A percentile compares a stretch with the other conserved stretches of the same genome.
Evolutionary conservation across 2,113 vertebrate genomes (phyloP).

Genomic region (Cephalopholis sonnerati): DNA sequence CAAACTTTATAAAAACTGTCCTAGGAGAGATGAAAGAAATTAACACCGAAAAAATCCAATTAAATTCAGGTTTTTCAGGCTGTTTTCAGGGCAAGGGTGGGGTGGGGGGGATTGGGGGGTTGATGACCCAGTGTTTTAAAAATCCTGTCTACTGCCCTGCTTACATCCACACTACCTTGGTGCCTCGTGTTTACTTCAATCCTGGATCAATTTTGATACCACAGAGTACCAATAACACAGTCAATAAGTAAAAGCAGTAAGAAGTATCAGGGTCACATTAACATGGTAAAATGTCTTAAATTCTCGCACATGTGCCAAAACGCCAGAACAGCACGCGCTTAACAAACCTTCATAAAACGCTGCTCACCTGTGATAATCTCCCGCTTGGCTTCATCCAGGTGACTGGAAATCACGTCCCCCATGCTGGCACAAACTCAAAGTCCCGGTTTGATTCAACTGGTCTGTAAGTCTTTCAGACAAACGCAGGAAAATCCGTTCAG

Average conservation of each 20-base stretch:
- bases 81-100: neutral
- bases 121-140: too few species aligned
- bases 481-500: neutral
- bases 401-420: constrained; percentile 93
- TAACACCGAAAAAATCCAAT: too few species aligned
- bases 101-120: too few species aligned
- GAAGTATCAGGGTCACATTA: neutral
- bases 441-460: constrained; percentile 1
- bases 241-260: neutral
- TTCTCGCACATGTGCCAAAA: constrained; percentile 18
- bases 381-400: constrained; percentile 93
- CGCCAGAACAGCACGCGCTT: neutral
- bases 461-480: neutral
- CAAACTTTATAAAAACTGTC: neutral
- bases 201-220: neutral
- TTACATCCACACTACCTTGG: neutral
- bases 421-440: constrained; percentile 75
- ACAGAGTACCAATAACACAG: neutral
- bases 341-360: neutral
- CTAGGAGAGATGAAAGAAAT: too few species aligned
- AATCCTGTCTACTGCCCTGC: neutral
- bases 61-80: too few species aligned
- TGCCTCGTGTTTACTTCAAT: neutral
- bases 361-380: constrained; percentile 91
- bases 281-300: neutral